Evolutionary conservation across 2,113 vertebrate species (phyloP).

Genomic region (Coptodon bakossiorum): DNA sequence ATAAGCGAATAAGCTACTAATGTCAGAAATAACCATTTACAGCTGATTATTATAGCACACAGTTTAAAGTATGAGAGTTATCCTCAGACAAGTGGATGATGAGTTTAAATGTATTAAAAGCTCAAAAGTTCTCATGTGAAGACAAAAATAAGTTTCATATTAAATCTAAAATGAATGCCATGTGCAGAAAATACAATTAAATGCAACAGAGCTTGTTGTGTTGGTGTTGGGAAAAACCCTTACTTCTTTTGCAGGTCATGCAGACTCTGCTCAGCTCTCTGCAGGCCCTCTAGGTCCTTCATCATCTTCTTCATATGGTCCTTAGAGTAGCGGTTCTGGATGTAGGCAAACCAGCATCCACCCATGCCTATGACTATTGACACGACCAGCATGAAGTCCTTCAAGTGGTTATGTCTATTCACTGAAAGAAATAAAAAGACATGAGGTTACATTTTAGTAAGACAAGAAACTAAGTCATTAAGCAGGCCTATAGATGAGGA

Average conservation of each 20-base stretch:
- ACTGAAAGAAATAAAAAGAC: conserved; percentile 64
- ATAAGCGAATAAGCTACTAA: neutral
- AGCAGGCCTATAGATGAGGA: neutral
- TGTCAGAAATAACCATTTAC: neutral
- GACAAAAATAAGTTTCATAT: neutral
- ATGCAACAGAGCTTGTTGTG: neutral
- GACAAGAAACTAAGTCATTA: neutral
- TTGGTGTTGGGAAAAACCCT: conserved; percentile 34
- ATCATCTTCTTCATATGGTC: conserved; percentile 99
- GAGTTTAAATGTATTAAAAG: neutral
- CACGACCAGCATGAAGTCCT: conserved; percentile 98
- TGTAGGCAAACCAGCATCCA: conserved; percentile 98
- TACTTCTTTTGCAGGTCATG: conserved; percentile 96
- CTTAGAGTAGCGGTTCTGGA: conserved; percentile 97
- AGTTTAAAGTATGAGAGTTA: neutral
- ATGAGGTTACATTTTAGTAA: neutral
- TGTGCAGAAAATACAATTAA: neutral
- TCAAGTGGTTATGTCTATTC: conserved; percentile 93
- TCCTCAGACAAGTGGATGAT: neutral
- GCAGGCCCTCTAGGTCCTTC: conserved; percentile 95
- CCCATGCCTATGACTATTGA: conserved; percentile 98
- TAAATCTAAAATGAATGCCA: neutral
- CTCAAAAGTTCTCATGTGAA: neutral
- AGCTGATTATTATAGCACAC: neutral
- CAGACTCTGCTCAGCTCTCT: conserved; percentile 93